Evolutionary conservation across 2,888 invertebrate species (phyloP).

Genomic region (Drosophila basisetae): DNA sequence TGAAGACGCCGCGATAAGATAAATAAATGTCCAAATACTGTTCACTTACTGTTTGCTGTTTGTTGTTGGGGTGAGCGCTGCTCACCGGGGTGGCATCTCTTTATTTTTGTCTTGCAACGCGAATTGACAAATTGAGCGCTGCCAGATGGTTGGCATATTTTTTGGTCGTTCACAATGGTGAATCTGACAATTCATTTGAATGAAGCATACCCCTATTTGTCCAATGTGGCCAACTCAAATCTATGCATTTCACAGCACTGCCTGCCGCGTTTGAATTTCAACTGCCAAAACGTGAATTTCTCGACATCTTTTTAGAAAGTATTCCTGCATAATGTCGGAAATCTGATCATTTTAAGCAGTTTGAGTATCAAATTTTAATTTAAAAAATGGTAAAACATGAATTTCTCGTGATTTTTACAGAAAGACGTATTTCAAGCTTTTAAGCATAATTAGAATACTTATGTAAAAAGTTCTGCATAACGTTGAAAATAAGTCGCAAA

Average conservation of each 20-base stretch:
- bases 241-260: background rate
- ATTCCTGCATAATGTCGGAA: background rate
- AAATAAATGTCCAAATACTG: conserved; percentile 22
- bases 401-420: background rate
- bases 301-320: background rate
- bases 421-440: background rate
- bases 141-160: conserved; percentile 10
- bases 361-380: background rate
- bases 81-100: conserved; percentile 8
- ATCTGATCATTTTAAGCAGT: background rate
- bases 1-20: conserved; percentile 31
- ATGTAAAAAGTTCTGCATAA: background rate
- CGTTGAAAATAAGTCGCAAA: background rate
- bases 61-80: background rate
- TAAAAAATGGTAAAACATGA: background rate
- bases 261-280: background rate
- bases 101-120: conserved; percentile 21
- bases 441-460: too few relatives aligned
- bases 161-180: background rate
- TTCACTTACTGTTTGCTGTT: conserved; percentile 10
- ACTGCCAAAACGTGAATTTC: background rate
- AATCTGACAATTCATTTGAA: background rate
- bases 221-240: conserved; percentile 3
- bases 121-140: background rate
- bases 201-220: background rate